Evolutionary conservation across 1,140 invertebrate species (phyloP), one percentile per base, ranked within the genome.

Genomic region (Papilio xuthus): DNA sequence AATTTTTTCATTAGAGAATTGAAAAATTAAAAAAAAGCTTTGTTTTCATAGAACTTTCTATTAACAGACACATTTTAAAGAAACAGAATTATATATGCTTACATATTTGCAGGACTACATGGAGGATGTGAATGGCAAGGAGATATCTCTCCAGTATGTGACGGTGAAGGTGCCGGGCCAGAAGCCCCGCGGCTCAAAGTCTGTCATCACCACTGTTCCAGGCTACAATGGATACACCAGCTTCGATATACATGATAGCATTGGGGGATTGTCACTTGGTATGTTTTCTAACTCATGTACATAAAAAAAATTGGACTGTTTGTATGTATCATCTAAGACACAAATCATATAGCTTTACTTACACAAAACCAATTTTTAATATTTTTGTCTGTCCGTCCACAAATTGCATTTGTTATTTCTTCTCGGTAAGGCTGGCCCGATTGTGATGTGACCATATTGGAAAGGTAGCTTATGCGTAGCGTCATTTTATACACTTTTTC

Each of bases 121-220:
- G 98, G 98, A 99, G 86, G 98, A 99, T 94, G 96, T 97, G 23
- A 98, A 99, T 94, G 98, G 98, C 15, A 99, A 99, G 95, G 98
- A 99, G 92, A 99, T 99, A 85, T 97, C 98, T 23, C 93, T 99
- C 37, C 98, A 99, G 88, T 98, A 98, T 85, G 99, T 99, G 18
- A 99, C 99, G 0, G 99, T 99, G 7, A 99, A 99, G 95, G 98
- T 99, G 26, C 98, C 99, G 37, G 99, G 99, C 1, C 98, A 98
- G 91, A 98, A 98, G 88, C 98, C 98, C 0, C 95, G 98, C 83
- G 98, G 98, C 37, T 98, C 97, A 0, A 97, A 97, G 88, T 96
- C 97, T n/a, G 96, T 97, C 80, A 96, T 96, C 79, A 95, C 95
- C 15, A 97, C 95, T 56, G 95, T 95, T 71, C 95, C 95, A 28